phyloP scores from a whole-genome alignment of 2,113 vertebrate species.

The Aix galericulata region DNA sequence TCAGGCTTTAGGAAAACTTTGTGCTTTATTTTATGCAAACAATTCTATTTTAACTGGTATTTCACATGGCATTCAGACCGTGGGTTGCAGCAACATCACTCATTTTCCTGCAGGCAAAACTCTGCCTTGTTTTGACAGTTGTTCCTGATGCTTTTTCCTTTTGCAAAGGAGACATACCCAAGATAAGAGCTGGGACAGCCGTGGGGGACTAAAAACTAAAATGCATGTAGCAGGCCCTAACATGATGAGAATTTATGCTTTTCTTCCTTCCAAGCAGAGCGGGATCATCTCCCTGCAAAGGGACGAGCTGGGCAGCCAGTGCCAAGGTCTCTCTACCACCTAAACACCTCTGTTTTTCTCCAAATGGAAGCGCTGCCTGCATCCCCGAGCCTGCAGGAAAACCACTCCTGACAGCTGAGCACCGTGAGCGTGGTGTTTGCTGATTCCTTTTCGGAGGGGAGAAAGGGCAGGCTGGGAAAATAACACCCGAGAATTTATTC shows the following conservation, averaged over 20 bases:
- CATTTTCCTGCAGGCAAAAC: conserved; percentile 56
- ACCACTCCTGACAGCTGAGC: not conserved
- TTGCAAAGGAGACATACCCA: not conserved
- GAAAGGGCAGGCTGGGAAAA: conserved; percentile 12
- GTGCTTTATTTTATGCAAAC: conserved; percentile 24
- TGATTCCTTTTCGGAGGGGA: conserved; percentile 9
- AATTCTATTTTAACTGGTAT: conserved; percentile 42
- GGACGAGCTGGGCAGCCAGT: not conserved
- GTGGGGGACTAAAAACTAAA: not conserved
- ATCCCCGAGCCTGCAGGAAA: not conserved
- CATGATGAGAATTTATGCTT: not conserved
- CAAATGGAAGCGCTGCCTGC: not conserved
- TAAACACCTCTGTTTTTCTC: not conserved
- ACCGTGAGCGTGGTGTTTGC: not conserved
- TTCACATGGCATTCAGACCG: conserved; percentile 11
- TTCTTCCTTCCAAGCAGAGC: not conserved
- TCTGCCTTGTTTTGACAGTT: conserved; percentile 49
- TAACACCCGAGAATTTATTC: conserved; percentile 15
- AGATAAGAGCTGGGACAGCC: not conserved
- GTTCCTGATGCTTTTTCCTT: conserved; percentile 32
- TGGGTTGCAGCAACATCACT: conserved; percentile 31
- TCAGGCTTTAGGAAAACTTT: conserved; percentile 18
- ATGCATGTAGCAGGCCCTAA: not conserved
- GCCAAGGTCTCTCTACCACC: not conserved
- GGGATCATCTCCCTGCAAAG: not conserved